Evolutionary conservation across 1,140 invertebrate species (phyloP).

Genomic region (Octopus sinensis): DNA sequence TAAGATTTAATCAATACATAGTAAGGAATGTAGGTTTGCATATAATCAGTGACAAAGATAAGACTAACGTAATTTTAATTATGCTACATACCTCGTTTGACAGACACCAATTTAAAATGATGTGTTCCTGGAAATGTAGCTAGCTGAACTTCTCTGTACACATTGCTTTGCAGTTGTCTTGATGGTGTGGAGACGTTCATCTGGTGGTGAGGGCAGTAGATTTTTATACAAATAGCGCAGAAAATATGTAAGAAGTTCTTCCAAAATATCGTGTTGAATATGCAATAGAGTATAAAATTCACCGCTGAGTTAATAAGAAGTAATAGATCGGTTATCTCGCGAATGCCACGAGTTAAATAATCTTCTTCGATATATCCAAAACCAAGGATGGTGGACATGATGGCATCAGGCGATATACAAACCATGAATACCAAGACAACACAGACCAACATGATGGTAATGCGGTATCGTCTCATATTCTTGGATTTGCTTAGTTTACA

Average conservation of each 20-base stretch:
- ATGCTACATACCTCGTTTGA: slow-evolving; percentile 25
- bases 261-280: slow-evolving; percentile 71
- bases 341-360: slow-evolving; percentile 60
- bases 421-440: slow-evolving; percentile 73
- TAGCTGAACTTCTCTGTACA: slow-evolving; percentile 2
- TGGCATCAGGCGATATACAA: slow-evolving; percentile 71
- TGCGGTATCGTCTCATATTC: slow-evolving; percentile 53
- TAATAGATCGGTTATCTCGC: slow-evolving; percentile 74
- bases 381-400: slow-evolving; percentile 59
- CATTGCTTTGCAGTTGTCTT: slow-evolving; percentile 3
- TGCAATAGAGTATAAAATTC: slow-evolving; percentile 77
- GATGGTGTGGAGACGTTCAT: slow-evolving; percentile 9
- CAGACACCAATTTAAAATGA: slow-evolving; percentile 26
- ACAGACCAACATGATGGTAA: slow-evolving; percentile 73
- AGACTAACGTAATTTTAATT: no score
- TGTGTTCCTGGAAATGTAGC: slow-evolving; percentile 18
- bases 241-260: slow-evolving; percentile 37
- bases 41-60: no score
- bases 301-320: slow-evolving; percentile 71
- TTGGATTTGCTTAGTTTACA: slow-evolving; percentile 37
- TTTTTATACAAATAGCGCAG: slow-evolving; percentile 24
- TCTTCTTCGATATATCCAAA: slow-evolving; percentile 48
- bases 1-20: no score
- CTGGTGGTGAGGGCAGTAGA: slow-evolving; percentile 18
- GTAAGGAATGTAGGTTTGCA: no score